Evolutionary conservation across 2,888 invertebrate species (phyloP).

Genomic region (Lepidonotus clava): DNA sequence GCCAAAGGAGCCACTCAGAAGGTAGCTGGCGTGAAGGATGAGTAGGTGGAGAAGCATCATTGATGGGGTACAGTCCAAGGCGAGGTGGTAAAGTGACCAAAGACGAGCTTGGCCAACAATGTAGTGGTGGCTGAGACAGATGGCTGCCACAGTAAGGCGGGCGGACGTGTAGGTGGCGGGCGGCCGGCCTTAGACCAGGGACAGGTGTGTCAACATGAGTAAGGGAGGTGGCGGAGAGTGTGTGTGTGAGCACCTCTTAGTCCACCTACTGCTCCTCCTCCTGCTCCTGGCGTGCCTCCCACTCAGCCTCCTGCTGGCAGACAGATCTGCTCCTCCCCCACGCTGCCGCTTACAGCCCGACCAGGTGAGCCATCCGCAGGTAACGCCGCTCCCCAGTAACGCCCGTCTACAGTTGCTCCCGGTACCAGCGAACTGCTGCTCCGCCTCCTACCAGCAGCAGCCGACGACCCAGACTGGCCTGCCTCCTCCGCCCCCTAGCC

Average conservation of each 20-base stretch:
- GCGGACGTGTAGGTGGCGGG: background rate
- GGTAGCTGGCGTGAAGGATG: constrained; percentile 37
- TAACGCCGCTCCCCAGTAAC: background rate
- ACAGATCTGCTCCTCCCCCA: background rate
- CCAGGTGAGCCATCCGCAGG: background rate
- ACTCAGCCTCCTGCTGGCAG: no score
- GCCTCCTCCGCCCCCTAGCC: background rate
- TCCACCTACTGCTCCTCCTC: no score
- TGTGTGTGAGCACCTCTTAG: no score
- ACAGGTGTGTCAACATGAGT: constrained; percentile 32
- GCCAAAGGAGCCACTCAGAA: constrained; percentile 28
- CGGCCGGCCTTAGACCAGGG: background rate
- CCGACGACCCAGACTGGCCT: background rate
- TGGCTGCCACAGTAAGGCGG: background rate
- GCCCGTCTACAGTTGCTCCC: background rate
- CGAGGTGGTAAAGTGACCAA: no score
- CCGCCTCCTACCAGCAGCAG: background rate
- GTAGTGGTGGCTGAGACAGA: no score
- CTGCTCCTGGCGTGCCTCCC: constrained; percentile 12
- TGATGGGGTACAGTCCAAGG: background rate
- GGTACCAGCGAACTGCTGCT: background rate
- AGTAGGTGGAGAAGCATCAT: constrained; percentile 31
- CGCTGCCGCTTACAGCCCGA: background rate
- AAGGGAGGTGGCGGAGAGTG: no score
- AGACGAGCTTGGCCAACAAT: no score